These are phyloP conservation scores for Desmophyllum pertusum DNA, from an alignment of 92 coral and sea anemone species.

Conservation along the genomic window DNA sequence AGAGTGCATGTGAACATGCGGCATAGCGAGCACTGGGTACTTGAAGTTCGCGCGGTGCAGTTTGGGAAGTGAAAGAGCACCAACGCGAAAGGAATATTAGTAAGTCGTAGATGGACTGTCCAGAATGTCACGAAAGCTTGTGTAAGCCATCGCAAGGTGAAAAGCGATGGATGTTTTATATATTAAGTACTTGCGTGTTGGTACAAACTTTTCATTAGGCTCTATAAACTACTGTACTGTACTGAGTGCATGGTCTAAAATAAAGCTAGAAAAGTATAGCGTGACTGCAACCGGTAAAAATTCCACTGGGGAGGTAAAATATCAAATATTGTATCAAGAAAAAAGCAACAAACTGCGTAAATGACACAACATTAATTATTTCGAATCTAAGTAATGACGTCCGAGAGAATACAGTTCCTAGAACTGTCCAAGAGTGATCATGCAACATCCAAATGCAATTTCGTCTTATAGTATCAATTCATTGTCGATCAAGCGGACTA, in stretches of 20 bases:
- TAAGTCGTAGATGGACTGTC: neutral
- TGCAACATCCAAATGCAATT: neutral
- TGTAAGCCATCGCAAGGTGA: neutral
- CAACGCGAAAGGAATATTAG: neutral
- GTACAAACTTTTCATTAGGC: neutral
- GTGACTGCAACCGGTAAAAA: neutral
- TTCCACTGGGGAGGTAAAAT: neutral
- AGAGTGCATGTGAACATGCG: neutral
- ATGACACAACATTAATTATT: neutral
- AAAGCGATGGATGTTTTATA: neutral
- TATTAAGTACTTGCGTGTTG: neutral
- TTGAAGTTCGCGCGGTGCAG: neutral
- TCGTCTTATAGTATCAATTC: neutral
- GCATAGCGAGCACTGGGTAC: neutral
- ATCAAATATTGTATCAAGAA: neutral
- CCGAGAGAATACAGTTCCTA: neutral
- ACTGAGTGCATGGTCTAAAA: neutral
- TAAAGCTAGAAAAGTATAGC: neutral
- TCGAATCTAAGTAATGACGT: neutral
- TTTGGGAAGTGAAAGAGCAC: neutral
- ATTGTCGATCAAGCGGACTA: neutral
- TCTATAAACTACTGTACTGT: too few relatives aligned
- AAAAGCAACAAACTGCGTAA: neutral
- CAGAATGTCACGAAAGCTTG: neutral
- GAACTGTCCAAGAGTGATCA: neutral